phyloP scores from a whole-genome alignment of 2,888 invertebrate genomes.

The Plemyria rubiginata region DNA sequence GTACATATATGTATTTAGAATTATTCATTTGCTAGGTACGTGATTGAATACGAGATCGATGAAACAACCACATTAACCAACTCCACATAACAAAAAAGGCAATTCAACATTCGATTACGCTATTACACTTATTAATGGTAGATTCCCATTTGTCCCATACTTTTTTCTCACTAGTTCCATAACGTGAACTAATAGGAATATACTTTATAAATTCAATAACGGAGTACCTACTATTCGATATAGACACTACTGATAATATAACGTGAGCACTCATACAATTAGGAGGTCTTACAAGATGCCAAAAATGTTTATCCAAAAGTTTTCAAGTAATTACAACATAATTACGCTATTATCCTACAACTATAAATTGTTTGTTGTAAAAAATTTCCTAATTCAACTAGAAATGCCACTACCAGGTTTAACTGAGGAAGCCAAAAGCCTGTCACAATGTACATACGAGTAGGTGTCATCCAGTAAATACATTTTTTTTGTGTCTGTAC shows the following conservation, averaged over 20 bases:
- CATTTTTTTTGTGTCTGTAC: slow-evolving; percentile 1
- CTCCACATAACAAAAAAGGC: slow-evolving; percentile 39
- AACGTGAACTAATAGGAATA: slow-evolving; percentile 17
- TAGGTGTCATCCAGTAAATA: slow-evolving; percentile 16
- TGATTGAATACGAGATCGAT: neutral
- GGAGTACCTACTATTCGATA: slow-evolving; percentile 57
- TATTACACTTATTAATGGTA: slow-evolving; percentile 70
- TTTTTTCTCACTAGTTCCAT: slow-evolving; percentile 8
- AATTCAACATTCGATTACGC: slow-evolving; percentile 65
- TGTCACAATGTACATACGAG: slow-evolving; percentile 17
- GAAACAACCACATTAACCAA: slow-evolving; percentile 12
- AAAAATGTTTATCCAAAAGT: slow-evolving; percentile 42
- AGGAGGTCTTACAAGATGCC: slow-evolving; percentile 55
- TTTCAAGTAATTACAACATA: slow-evolving; percentile 38
- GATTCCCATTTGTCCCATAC: slow-evolving; percentile 10
- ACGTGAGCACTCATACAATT: slow-evolving; percentile 81
- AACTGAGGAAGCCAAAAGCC: slow-evolving; percentile 38
- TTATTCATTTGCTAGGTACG: too few species aligned
- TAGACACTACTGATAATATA: slow-evolving; percentile 77
- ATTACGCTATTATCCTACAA: slow-evolving; percentile 38
- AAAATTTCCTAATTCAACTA: slow-evolving; percentile 44
- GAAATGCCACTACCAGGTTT: slow-evolving; percentile 37
- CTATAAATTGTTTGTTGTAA: slow-evolving; percentile 36
- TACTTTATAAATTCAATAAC: slow-evolving; percentile 78
- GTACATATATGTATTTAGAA: too few species aligned